Conservation (phyloP, 2,888 invertebrate genomes). For the Sinotaia quadrata region DNA sequence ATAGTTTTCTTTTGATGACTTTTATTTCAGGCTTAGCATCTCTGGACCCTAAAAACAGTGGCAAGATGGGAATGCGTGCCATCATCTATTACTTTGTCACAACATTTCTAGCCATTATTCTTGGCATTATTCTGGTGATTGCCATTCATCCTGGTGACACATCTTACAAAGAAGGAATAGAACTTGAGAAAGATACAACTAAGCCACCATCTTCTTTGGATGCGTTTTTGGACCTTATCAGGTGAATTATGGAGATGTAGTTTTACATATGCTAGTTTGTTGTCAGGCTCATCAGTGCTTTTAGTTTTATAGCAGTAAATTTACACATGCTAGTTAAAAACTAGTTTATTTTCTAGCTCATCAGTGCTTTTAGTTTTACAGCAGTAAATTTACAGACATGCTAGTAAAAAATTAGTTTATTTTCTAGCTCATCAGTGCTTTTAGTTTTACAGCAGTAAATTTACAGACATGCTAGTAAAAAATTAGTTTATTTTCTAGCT, state of each 20-base stretch:
- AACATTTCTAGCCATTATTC: conserved; percentile 78
- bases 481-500: no score
- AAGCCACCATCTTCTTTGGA: conserved; percentile 75
- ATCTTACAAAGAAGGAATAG: conserved; percentile 15
- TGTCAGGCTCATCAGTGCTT: background rate
- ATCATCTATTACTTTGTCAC: conserved; percentile 79
- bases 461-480: no score
- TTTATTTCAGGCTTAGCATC: conserved; percentile 79
- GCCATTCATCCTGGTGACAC: conserved; percentile 79
- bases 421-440: no score
- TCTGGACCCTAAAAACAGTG: conserved; percentile 78
- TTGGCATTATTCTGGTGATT: conserved; percentile 78
- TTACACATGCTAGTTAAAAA: no score
- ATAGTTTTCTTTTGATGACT: no score
- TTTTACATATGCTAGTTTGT: background rate
- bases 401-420: no score
- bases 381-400: no score
- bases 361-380: no score
- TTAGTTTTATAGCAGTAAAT: no score
- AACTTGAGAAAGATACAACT: conserved; percentile 37
- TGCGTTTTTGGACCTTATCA: conserved; percentile 77
- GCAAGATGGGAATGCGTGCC: conserved; percentile 79
- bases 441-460: no score
- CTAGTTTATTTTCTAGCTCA: no score
- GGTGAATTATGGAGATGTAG: conserved; percentile 68